Conservation (phyloP, 2,797 vertebrate genomes). For the Coracias cyanogaster region DNA sequence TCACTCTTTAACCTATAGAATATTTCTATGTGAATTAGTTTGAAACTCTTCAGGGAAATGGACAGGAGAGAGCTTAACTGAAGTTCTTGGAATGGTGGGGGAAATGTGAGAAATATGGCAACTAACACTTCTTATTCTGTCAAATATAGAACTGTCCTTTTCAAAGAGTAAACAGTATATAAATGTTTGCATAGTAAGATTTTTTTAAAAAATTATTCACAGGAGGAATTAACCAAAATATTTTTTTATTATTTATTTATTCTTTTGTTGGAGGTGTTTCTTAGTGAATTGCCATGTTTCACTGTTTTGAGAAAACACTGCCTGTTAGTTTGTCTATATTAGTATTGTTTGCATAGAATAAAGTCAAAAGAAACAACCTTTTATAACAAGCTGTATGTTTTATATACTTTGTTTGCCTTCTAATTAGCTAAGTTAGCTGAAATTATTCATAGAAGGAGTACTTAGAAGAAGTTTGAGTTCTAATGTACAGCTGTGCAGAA, state of each 20-base stretch:
- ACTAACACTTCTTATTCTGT: not conserved
- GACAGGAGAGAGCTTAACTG: not conserved
- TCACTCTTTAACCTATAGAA: not conserved
- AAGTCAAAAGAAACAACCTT: not conserved
- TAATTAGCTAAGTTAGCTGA: not conserved
- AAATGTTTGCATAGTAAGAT: not conserved
- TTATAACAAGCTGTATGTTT: not conserved
- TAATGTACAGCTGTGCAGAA: slow-evolving; percentile 25
- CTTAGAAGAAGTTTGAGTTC: slow-evolving; percentile 40
- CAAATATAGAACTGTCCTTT: not conserved
- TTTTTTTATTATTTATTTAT: not conserved
- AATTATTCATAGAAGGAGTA: slow-evolving; percentile 16
- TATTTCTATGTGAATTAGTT: not conserved
- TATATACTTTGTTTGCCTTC: not conserved
- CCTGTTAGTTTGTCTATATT: not conserved
- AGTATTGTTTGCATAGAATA: slow-evolving; percentile 22
- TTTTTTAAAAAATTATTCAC: not conserved
- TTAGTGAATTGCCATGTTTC: not conserved
- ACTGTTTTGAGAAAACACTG: not conserved
- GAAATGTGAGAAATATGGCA: not conserved
- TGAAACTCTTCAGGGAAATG: not conserved
- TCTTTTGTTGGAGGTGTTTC: not conserved
- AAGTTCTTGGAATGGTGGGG: not conserved
- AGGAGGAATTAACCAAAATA: not conserved
- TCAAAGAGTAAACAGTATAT: not conserved